phyloP scores from a whole-genome alignment of 2,888 invertebrate genomes.

The Petrolisthes manimaculis region DNA sequence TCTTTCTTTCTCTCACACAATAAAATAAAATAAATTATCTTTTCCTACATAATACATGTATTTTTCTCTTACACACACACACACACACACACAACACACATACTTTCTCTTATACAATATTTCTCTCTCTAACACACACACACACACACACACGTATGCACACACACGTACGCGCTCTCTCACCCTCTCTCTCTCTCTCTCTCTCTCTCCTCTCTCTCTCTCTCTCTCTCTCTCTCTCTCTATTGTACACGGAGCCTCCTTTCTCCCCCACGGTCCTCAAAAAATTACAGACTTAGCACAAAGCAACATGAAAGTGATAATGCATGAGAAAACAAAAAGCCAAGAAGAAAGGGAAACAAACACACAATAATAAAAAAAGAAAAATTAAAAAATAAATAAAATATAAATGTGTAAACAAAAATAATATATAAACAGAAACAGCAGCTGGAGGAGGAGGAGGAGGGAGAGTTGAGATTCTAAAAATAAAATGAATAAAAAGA shows the following conservation, averaged over 20 bases:
- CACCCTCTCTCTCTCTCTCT: neutral
- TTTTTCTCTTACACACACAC: neutral
- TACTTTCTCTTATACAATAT: neutral
- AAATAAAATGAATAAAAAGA: neutral
- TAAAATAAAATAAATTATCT: neutral
- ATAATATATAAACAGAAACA: neutral
- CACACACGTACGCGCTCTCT: neutral
- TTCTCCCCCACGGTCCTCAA: neutral
- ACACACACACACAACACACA: constrained; percentile 4
- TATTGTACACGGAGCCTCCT: neutral
- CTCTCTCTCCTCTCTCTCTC: neutral
- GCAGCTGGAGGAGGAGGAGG: neutral
- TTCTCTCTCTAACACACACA: neutral
- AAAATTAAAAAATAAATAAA: neutral
- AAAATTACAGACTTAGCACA: neutral
- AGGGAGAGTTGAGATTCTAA: neutral
- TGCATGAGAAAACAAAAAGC: neutral
- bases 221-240: neutral
- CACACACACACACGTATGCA: neutral
- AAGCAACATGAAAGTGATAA: neutral
- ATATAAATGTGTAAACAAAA: neutral
- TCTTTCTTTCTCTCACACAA: neutral
- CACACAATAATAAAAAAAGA: neutral
- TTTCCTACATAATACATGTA: neutral
- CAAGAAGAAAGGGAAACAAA: neutral